Evolutionary conservation across 2,888 invertebrate species (phyloP).

Genomic region (Lysandra bellargus): DNA sequence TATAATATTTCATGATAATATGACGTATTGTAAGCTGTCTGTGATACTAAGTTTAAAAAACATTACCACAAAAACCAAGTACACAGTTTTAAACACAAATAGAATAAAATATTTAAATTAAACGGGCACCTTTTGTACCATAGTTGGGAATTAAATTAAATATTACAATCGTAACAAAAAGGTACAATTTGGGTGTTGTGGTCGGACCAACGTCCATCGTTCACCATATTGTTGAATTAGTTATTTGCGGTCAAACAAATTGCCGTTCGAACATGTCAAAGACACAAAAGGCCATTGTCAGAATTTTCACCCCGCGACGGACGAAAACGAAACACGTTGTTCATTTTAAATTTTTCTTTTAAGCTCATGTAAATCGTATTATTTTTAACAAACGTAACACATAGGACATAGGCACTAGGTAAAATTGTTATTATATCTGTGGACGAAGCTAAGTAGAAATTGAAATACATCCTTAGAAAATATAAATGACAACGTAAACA

Average conservation of each 20-base stretch:
- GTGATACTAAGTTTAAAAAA: too few relatives aligned
- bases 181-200: slow-evolving; percentile 22
- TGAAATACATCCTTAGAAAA: too few relatives aligned
- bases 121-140: background rate
- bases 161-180: slow-evolving; percentile 19
- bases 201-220: background rate
- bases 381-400: too few relatives aligned
- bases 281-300: slow-evolving; percentile 1
- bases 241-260: slow-evolving; percentile 24
- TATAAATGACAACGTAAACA: too few relatives aligned
- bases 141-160: slow-evolving; percentile 21
- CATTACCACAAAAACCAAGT: too few relatives aligned
- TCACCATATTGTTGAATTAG: slow-evolving; percentile 25
- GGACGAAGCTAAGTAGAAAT: too few relatives aligned
- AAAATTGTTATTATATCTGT: too few relatives aligned
- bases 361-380: too few relatives aligned
- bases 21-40: too few relatives aligned
- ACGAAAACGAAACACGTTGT: background rate
- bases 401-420: too few relatives aligned
- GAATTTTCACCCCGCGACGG: background rate
- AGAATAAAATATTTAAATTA: slow-evolving; percentile 1
- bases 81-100: background rate
- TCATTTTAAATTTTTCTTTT: background rate
- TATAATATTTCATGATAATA: too few relatives aligned
- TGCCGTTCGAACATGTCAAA: slow-evolving; percentile 4